phyloP scores from a whole-genome alignment of 2,888 invertebrate species.

The Lasioglossum zephyrum region DNA sequence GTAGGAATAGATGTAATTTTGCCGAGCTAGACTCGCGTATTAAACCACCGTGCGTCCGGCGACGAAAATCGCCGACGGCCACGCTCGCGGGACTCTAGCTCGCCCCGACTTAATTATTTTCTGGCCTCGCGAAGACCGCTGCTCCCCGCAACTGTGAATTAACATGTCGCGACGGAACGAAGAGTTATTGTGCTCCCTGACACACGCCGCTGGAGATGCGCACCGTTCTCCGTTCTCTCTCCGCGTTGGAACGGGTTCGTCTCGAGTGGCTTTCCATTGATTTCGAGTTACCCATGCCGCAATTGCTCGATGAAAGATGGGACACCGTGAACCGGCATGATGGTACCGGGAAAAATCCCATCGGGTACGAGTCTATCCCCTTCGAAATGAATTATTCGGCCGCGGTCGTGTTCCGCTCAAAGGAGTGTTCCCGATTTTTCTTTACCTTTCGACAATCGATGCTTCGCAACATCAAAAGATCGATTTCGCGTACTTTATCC shows the following conservation, averaged over 20 bases:
- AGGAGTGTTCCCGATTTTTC: neutral
- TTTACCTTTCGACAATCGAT: neutral
- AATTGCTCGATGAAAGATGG: slow-evolving; percentile 11
- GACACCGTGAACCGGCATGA: neutral
- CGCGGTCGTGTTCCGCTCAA: neutral
- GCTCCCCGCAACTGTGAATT: slow-evolving; percentile 55
- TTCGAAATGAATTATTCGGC: slow-evolving; percentile 1
- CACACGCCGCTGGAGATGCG: slow-evolving; percentile 20
- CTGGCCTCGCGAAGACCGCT: slow-evolving; percentile 30
- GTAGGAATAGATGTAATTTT: neutral
- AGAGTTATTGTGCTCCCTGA: slow-evolving; percentile 42
- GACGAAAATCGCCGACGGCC: slow-evolving; percentile 13
- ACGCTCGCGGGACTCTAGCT: slow-evolving; percentile 6
- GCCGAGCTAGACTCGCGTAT: neutral
- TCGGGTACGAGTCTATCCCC: neutral
- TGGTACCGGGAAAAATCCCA: neutral
- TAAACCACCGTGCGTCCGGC: neutral
- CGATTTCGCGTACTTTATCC: neutral
- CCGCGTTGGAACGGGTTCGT: neutral
- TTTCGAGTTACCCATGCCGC: slow-evolving; percentile 2
- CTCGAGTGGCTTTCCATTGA: slow-evolving; percentile 17
- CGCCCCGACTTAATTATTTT: slow-evolving; percentile 61
- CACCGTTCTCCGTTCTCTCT: neutral
- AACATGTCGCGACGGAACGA: slow-evolving; percentile 54
- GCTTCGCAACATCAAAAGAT: neutral